Base-by-base conservation (phyloP, 2,888 invertebrate species). In the Athrips mouffetella region DNA sequence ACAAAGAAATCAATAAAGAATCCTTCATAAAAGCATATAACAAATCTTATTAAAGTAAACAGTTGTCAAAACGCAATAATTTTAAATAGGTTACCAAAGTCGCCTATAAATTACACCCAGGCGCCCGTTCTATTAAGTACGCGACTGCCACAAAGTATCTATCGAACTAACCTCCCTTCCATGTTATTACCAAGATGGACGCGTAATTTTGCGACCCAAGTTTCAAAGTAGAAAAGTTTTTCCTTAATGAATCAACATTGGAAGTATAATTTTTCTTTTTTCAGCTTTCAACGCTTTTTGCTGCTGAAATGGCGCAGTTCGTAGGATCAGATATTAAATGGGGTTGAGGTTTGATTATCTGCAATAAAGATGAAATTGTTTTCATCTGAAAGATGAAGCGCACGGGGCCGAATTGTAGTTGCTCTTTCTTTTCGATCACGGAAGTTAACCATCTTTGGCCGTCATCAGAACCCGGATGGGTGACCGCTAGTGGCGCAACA, bases 191-290 rank as follows among this genome's bases (percentile, higher is more conserved):
- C 50, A 64, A 67, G 67, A 72, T 63, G 67, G 64, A 67, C 63
- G 63, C 65, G 65, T 70, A 67, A 73, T 70, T 68, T 60, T 54
- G 49, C 55, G 63, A 57, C 51, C 47, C 47, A 67, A 73, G 57
- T 76, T 70, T 61, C 54, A 58, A 73, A 73, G 63, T 65, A 70
- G 61, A 60, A 64, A 75, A 73, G 61, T 73, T 70, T 54, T 47
- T 47, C 49, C 71, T 70, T 69, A 73, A 73, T 71, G 71, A 76
- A 73, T 73, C 68, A 68, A 66, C 70, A 72, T 69, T 49, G 49
- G 18, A 40, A 59, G 58, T 63, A 39, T 39, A 15, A 33, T 40
- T 47, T 41, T 27, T 30, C 37, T 48, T 51, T 51, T 65, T 60
- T 62, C 62, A 53, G 58, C 63, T 69, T 67, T 70, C 54, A 60